Conservation (phyloP, 35 echinoderm and acorn worm species). For the Diadema setosum region DNA sequence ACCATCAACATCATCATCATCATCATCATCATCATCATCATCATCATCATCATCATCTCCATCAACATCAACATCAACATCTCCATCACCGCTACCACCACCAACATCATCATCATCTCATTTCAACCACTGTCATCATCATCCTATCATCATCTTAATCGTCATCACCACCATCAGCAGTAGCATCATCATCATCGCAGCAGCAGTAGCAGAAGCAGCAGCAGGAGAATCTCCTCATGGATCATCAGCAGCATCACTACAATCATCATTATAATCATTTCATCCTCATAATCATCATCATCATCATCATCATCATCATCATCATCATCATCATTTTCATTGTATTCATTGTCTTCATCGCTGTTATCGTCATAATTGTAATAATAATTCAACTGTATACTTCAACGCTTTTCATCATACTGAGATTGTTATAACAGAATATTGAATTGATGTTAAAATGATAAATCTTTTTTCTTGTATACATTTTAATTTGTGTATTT, state of each 20-base stretch:
- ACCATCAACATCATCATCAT: conserved; percentile 28
- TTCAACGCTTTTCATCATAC: neutral
- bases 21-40: conserved; percentile 31
- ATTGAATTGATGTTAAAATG: too few species aligned
- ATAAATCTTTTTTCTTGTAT: too few species aligned
- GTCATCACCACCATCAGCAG: neutral
- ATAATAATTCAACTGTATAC: neutral
- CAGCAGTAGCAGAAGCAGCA: neutral
- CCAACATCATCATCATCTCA: neutral
- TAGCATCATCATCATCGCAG: neutral
- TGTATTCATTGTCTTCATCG: neutral
- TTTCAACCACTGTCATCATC: neutral
- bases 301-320: neutral
- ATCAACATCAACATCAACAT: neutral
- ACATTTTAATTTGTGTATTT: too few species aligned
- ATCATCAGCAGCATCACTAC: neutral
- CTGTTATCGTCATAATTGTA: neutral
- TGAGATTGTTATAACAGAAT: too few species aligned
- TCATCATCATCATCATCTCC: neutral
- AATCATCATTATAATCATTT: too few species aligned
- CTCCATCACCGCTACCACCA: neutral
- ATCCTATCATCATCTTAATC: neutral
- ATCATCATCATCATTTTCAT: neutral
- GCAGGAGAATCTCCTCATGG: too few species aligned
- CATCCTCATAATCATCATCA: neutral